Evolutionary conservation across 2,888 invertebrate species (phyloP).

Genomic region (Rhimphoctona megacephalus): DNA sequence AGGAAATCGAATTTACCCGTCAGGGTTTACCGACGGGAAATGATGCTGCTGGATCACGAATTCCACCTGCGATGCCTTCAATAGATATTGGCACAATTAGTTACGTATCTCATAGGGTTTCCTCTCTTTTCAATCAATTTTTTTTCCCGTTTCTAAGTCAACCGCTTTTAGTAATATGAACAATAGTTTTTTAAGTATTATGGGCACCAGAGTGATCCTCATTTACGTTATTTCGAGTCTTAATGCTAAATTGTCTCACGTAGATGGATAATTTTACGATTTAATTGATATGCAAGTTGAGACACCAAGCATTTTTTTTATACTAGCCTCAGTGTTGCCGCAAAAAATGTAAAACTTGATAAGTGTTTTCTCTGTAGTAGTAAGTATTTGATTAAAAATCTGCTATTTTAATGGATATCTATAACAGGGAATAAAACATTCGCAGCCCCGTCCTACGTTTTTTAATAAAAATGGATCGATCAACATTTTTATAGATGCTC

Average conservation of each 20-base stretch:
- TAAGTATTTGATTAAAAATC: not conserved
- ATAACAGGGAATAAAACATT: not conserved
- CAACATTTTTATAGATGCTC: not conserved
- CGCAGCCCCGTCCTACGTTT: not conserved
- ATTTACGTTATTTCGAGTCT: not conserved
- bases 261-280: not conserved
- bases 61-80: constrained; percentile 66
- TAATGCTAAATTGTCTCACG: not conserved
- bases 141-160: not conserved
- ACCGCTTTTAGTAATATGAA: not conserved
- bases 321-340: not conserved
- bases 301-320: not conserved
- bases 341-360: not conserved
- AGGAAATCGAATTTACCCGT: constrained; percentile 73
- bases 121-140: constrained; percentile 43
- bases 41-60: constrained; percentile 63
- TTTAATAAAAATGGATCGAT: not conserved
- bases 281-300: not conserved
- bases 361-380: not conserved
- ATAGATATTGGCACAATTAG: constrained; percentile 78
- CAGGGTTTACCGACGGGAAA: constrained; percentile 71
- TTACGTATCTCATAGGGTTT: constrained; percentile 70
- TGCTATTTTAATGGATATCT: not conserved
- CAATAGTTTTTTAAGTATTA: not conserved
- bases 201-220: too few relatives aligned